phyloP scores from a whole-genome alignment of 2,888 invertebrate genomes.

The Drosophila prostipennis region DNA sequence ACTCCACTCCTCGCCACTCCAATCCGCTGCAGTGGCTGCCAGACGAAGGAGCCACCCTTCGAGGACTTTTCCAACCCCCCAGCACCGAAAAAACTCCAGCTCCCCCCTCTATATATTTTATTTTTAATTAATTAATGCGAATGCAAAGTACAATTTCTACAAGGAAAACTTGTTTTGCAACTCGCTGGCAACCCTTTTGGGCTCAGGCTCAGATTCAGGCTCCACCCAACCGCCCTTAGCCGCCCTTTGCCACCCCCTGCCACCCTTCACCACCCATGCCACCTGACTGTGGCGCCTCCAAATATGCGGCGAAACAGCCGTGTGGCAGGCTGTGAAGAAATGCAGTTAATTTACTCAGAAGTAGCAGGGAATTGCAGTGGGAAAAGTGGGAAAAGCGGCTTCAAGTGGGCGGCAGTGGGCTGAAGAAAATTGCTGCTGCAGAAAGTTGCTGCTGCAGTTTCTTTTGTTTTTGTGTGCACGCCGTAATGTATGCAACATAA shows the following conservation, averaged over 20 bases:
- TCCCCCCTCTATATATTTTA: conserved; percentile 66
- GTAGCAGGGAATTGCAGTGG: conserved; percentile 62
- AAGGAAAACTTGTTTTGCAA: conserved; percentile 81
- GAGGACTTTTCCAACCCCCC: conserved; percentile 24
- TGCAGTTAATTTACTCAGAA: conserved; percentile 81
- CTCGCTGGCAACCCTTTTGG: conserved; percentile 68
- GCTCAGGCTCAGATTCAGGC: conserved; percentile 7
- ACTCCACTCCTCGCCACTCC: conserved; percentile 33
- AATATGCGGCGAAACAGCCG: conserved; percentile 65
- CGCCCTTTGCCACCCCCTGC: background rate
- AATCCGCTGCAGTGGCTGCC: conserved; percentile 24
- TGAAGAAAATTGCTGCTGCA: conserved; percentile 58
- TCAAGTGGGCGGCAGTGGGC: conserved; percentile 3
- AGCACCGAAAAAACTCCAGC: conserved; percentile 9
- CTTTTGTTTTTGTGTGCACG: conserved; percentile 77
- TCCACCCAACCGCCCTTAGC: conserved; percentile 7
- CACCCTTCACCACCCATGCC: conserved; percentile 37
- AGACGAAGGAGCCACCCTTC: conserved; percentile 59
- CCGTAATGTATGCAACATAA: conserved; percentile 79
- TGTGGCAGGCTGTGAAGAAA: conserved; percentile 71
- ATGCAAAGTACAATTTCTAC: conserved; percentile 82
- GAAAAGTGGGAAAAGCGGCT: conserved; percentile 25
- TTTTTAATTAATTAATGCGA: conserved; percentile 83
- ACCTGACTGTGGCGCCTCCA: conserved; percentile 62
- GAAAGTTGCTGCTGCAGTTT: conserved; percentile 74